Evolutionary conservation across 2,888 invertebrate genomes (phyloP).

Genomic region (Imbricaverruca yamaguchii): DNA sequence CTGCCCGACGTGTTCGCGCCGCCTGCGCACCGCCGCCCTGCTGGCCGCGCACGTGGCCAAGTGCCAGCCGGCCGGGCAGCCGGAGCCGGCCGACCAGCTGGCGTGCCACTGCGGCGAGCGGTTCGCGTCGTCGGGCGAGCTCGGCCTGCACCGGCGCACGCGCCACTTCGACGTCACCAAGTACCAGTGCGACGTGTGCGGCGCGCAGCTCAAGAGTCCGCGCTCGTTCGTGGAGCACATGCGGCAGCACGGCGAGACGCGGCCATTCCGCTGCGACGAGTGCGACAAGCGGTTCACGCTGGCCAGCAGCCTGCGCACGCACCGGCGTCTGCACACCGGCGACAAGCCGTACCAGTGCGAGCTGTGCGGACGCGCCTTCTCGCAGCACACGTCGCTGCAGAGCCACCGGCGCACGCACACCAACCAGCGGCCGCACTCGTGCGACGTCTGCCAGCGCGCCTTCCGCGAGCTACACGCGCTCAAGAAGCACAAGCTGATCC

Average conservation of each 20-base stretch:
- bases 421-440: slow-evolving; percentile 2
- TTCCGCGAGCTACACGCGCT: not conserved
- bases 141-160: not conserved
- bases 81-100: not conserved
- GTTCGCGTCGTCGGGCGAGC: not conserved
- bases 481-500: slow-evolving; percentile 5
- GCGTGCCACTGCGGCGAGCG: not conserved
- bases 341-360: slow-evolving; percentile 10
- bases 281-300: not conserved
- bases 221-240: not conserved
- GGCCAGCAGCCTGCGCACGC: not conserved
- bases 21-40: not conserved
- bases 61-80: not conserved
- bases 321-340: not conserved
- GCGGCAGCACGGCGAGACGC: not conserved
- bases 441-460: not conserved
- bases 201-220: not conserved
- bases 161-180: not conserved
- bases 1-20: not conserved
- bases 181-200: not conserved
- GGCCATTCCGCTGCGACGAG: not conserved
- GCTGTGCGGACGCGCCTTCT: not conserved
- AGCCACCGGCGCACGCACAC: slow-evolving; percentile 10
- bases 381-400: slow-evolving; percentile 8
- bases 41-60: not conserved